These are phyloP conservation scores for Murina feae DNA, from an alignment of 2,113 vertebrate genomes.

Conservation along the genomic window DNA sequence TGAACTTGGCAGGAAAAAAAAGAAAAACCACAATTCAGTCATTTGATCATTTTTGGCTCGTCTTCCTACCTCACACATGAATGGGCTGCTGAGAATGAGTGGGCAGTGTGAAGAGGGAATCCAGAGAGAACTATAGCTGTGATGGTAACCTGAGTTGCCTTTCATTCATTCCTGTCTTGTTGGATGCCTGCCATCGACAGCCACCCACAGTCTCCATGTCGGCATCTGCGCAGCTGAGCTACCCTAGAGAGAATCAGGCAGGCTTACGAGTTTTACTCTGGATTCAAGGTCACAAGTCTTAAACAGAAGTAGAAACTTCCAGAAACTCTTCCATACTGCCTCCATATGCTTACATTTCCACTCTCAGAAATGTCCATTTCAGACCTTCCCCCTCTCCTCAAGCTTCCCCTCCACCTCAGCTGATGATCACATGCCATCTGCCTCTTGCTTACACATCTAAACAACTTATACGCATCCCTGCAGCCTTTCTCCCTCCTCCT, in stretches of 20 bases:
- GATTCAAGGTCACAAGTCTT: not conserved
- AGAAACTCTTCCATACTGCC: not conserved
- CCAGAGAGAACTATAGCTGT: not conserved
- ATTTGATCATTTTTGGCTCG: not conserved
- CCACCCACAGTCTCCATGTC: not conserved
- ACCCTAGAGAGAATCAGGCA: not conserved
- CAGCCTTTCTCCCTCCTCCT: not conserved
- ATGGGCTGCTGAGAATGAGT: not conserved
- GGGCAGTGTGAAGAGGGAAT: not conserved
- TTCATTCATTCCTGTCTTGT: not conserved
- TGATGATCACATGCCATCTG: rapidly evolving
- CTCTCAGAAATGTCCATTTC: not conserved
- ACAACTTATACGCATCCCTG: not conserved
- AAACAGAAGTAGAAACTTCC: not conserved
- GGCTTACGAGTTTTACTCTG: not conserved
- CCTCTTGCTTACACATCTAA: not conserved
- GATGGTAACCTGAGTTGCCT: not conserved
- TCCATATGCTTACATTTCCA: not conserved
- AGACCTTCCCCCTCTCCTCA: not conserved
- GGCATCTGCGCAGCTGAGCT: not conserved
- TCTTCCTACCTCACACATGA: not conserved
- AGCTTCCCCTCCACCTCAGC: not conserved
- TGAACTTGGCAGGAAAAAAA: not conserved
- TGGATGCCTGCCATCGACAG: rapidly evolving
- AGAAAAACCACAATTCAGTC: not conserved